Conservation (phyloP, 1,140 invertebrate species). For the Drosophila kanapiae region DNA sequence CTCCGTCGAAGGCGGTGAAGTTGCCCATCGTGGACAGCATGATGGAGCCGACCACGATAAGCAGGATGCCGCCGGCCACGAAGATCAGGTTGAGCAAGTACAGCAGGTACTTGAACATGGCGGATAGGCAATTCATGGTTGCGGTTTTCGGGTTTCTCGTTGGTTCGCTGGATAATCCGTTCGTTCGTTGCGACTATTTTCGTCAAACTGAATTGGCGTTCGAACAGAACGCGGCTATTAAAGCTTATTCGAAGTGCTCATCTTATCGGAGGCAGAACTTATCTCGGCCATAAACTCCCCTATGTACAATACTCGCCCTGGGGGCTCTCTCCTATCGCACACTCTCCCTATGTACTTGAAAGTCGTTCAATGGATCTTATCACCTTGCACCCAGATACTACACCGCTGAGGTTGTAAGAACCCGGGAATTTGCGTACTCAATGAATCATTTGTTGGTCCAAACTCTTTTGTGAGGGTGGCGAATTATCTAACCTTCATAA, state of each 20-base stretch:
- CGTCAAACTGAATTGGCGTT: conserved; percentile 47
- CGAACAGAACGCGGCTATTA: conserved; percentile 43
- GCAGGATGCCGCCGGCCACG: conserved; percentile 87
- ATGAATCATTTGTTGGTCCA: conserved; percentile 23
- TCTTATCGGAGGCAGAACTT: conserved; percentile 58
- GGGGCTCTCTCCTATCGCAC: conserved; percentile 15
- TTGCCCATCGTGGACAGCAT: conserved; percentile 86
- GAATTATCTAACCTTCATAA: background rate
- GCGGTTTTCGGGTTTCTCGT: conserved; percentile 30
- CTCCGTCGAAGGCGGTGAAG: conserved; percentile 85
- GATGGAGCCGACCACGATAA: conserved; percentile 88
- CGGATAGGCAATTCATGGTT: conserved; percentile 78
- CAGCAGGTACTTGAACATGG: conserved; percentile 78
- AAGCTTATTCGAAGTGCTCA: conserved; percentile 34
- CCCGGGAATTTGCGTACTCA: conserved; percentile 27
- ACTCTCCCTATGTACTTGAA: conserved; percentile 23
- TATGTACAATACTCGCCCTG: conserved; percentile 10
- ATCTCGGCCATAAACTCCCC: conserved; percentile 45
- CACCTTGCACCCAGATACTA: conserved; percentile 55
- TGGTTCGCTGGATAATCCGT: conserved; percentile 45
- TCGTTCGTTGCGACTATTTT: conserved; percentile 35
- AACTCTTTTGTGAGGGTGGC: background rate
- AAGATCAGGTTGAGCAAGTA: conserved; percentile 80
- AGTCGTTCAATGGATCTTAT: conserved; percentile 66
- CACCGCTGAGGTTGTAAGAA: conserved; percentile 2